phyloP scores from a whole-genome alignment of 2,888 invertebrate genomes.

The Cantharis rustica region DNA sequence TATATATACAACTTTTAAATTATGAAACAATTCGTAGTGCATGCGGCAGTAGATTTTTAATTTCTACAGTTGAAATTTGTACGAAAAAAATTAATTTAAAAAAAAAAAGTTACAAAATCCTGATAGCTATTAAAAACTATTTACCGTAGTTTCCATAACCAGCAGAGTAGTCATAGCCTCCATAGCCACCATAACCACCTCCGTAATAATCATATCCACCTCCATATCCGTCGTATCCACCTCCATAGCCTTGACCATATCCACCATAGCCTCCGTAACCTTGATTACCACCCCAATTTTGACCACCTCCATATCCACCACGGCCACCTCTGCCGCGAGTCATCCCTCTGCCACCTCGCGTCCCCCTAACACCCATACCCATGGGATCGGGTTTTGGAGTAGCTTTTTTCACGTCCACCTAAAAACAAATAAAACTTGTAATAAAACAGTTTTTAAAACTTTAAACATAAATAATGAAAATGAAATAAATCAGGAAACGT shows the following conservation, averaged over 20 bases:
- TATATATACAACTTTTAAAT: conserved; percentile 2
- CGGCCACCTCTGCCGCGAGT: conserved; percentile 73
- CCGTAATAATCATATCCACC: conserved; percentile 74
- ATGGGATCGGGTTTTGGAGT: conserved; percentile 86
- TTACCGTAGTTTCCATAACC: conserved; percentile 85
- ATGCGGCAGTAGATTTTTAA: neutral
- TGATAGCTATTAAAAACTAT: conserved; percentile 47
- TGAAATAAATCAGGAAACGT: neutral
- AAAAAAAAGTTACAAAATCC: conserved; percentile 6
- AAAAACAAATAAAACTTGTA: conserved; percentile 4
- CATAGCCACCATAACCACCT: conserved; percentile 78
- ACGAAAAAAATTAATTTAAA: neutral
- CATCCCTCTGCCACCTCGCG: conserved; percentile 70
- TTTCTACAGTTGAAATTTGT: conserved; percentile 7
- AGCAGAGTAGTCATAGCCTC: conserved; percentile 76
- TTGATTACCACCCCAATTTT: conserved; percentile 68
- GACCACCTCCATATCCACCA: conserved; percentile 70
- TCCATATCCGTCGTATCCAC: conserved; percentile 77
- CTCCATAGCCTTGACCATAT: conserved; percentile 60
- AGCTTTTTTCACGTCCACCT: conserved; percentile 94
- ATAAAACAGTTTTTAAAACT: conserved; percentile 7
- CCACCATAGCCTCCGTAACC: conserved; percentile 65
- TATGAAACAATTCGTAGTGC: neutral
- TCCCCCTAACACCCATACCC: conserved; percentile 58
- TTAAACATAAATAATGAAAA: neutral